These are phyloP conservation scores for Erethizon dorsatum DNA, from an alignment of 2,797 vertebrate species.

Conservation along the genomic window DNA sequence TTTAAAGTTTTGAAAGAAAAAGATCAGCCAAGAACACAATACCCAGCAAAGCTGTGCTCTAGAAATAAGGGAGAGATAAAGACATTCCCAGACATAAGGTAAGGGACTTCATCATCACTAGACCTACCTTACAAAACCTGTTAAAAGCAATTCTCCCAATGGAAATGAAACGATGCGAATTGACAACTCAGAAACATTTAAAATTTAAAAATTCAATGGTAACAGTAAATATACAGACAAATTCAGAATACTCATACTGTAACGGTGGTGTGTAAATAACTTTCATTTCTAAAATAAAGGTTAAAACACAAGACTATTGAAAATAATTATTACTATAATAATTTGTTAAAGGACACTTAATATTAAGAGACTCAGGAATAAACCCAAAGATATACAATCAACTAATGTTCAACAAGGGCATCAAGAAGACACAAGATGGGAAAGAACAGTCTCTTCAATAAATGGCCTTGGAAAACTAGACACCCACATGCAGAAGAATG, in stretches of 20 bases:
- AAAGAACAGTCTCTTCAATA: neutral
- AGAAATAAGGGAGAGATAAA: neutral
- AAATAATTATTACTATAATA: slow-evolving; percentile 36
- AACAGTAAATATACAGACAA: neutral
- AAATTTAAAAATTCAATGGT: neutral
- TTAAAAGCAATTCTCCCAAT: neutral
- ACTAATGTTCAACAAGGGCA: neutral
- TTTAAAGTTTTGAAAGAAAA: neutral
- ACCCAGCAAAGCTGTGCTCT: neutral
- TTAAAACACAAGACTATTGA: slow-evolving; percentile 24
- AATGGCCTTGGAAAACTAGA: neutral
- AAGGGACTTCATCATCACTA: neutral
- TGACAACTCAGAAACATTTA: neutral
- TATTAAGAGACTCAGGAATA: neutral
- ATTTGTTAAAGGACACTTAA: neutral
- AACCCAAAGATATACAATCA: neutral
- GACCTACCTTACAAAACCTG: neutral
- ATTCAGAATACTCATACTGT: neutral
- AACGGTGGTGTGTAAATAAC: neutral
- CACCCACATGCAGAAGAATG: neutral
- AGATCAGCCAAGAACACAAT: neutral
- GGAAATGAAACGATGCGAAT: neutral
- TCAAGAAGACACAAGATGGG: neutral
- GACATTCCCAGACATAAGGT: neutral
- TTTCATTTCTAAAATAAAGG: neutral